Percentiles rank a stretch among this genome's conserved stretches.
phyloP scores from a whole-genome alignment of 2,797 vertebrate genomes.

The Parambassis ranga region DNA sequence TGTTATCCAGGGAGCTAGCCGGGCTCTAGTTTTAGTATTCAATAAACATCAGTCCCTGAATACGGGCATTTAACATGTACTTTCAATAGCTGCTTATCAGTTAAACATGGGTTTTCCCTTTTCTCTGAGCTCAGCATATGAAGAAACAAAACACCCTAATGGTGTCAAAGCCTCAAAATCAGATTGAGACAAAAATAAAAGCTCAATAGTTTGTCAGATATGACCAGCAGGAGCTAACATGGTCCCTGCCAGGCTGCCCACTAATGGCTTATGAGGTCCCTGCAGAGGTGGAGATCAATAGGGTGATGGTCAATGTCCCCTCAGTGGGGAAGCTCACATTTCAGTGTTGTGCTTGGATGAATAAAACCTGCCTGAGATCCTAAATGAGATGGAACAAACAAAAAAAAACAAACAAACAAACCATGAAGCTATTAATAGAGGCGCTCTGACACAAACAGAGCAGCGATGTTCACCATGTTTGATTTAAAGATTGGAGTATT shows the following conservation, averaged over 20 bases:
- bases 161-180: background rate
- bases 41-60: no score
- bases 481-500: background rate
- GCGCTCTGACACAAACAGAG: no score
- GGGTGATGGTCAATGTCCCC: conserved; percentile 8
- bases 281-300: conserved; percentile 52
- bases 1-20: no score
- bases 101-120: no score
- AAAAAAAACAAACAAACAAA: no score
- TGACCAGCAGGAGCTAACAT: background rate
- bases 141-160: background rate
- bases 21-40: no score
- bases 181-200: conserved; percentile 21
- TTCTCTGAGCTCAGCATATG: background rate
- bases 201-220: conserved; percentile 4
- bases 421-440: no score
- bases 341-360: conserved; percentile 13
- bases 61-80: no score
- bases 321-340: conserved; percentile 30
- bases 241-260: background rate
- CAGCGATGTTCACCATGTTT: no score
- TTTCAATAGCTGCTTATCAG: no score
- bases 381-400: conserved; percentile 13
- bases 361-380: conserved; percentile 10
- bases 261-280: conserved; percentile 46